A percentile compares a stretch with the other conserved stretches of the same genome.
phyloP scores from a whole-genome alignment of 2,113 vertebrate species.

The Circaetus cinerascens region DNA sequence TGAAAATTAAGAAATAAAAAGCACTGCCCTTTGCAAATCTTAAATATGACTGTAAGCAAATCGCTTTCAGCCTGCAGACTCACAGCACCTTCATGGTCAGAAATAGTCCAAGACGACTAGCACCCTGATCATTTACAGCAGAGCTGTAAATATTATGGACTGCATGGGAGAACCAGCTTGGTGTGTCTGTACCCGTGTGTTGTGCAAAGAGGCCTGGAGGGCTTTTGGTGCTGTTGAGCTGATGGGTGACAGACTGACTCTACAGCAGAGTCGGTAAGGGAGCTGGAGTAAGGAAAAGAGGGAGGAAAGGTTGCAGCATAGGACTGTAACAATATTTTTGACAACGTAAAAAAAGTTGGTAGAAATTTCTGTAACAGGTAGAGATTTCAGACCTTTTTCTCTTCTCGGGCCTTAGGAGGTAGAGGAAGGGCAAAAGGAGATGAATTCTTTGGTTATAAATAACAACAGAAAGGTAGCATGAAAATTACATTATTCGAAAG shows the following conservation, averaged over 20 bases:
- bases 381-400: background rate
- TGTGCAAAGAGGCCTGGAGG: background rate
- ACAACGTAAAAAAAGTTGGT: background rate
- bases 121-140: background rate
- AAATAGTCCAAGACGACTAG: background rate
- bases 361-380: background rate
- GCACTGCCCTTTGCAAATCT: background rate
- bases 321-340: background rate
- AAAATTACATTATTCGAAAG: background rate
- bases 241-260: background rate
- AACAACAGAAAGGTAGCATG: constrained; percentile 11
- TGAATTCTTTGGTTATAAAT: background rate
- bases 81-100: background rate
- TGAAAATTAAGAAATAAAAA: constrained; percentile 7
- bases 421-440: background rate
- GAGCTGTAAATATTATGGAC: background rate
- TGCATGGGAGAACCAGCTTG: background rate
- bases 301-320: background rate
- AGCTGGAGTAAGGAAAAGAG: background rate
- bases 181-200: background rate
- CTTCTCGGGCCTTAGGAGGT: background rate
- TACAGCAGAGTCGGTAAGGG: background rate
- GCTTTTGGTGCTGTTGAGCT: background rate
- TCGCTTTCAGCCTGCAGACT: background rate
- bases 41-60: background rate